Percentiles rank a stretch among this genome's conserved stretches.
These are phyloP conservation scores for Leptinotarsa defecta DNA, from an alignment of 1,140 invertebrate species.

Conservation along the genomic window DNA sequence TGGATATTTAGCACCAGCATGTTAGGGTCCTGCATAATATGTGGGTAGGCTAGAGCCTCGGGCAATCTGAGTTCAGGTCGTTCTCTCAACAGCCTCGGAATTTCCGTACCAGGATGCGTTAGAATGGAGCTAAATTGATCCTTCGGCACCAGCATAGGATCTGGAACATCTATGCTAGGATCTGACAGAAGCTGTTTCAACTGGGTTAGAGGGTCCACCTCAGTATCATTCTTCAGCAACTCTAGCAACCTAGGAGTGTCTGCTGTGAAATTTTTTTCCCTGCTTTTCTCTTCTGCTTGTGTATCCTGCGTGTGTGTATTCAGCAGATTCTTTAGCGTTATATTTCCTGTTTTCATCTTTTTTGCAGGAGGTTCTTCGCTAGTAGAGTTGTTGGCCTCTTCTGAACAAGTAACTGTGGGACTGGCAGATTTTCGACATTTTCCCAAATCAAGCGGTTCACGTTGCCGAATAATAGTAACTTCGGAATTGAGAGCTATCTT, in stretches of 20 bases:
- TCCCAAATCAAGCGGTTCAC: constrained; percentile 69
- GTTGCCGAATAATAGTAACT: constrained; percentile 63
- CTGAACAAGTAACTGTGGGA: constrained; percentile 65
- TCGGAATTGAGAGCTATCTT: constrained; percentile 62
- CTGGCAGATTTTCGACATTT: constrained; percentile 65
- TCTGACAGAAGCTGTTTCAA: constrained; percentile 72
- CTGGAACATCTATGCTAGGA: constrained; percentile 72
- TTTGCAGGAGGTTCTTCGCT: constrained; percentile 62
- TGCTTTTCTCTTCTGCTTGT: constrained; percentile 49
- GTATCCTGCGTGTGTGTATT: constrained; percentile 53
- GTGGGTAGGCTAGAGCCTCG: constrained; percentile 71
- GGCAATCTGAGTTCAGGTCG: constrained; percentile 73
- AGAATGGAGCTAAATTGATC: constrained; percentile 72
- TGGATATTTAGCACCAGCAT: constrained; percentile 76
- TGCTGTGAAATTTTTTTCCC: constrained; percentile 36
- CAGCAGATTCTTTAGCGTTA: constrained; percentile 55
- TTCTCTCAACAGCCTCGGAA: constrained; percentile 71
- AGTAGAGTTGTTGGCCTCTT: constrained; percentile 57
- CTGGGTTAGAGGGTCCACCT: constrained; percentile 70
- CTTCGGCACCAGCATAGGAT: constrained; percentile 79
- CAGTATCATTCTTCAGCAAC: constrained; percentile 58
- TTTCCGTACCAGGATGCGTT: constrained; percentile 74
- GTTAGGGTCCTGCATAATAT: constrained; percentile 75
- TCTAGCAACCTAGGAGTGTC: constrained; percentile 55
- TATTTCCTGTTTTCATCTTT: constrained; percentile 60